phyloP scores from a whole-genome alignment of 1,140 invertebrate genomes.

The Chionoecetes opilio region DNA sequence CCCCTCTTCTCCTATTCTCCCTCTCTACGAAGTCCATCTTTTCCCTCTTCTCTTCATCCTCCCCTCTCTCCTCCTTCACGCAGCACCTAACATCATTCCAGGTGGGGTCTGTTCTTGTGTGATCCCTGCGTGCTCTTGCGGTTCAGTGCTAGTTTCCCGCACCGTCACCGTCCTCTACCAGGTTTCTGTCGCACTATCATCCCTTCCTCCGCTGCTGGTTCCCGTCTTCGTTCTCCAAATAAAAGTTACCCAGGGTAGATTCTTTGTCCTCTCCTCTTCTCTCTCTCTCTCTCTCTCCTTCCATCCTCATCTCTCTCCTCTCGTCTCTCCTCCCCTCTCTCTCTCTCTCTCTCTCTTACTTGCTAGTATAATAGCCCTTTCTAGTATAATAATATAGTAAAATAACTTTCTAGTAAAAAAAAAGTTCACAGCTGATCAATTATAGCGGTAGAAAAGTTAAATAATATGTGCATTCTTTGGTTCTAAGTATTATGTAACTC shows the following conservation, averaged over 20 bases:
- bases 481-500: not conserved
- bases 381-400: no score
- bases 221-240: not conserved
- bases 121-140: not conserved
- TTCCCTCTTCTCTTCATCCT: not conserved
- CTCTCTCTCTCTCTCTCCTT: not conserved
- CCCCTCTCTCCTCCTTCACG: not conserved
- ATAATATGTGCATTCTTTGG: no score
- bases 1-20: not conserved
- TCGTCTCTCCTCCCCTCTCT: conserved; percentile 25
- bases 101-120: conserved; percentile 4
- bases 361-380: no score
- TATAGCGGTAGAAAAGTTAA: no score
- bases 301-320: not conserved
- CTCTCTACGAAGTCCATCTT: not conserved
- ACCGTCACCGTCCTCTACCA: not conserved
- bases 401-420: no score
- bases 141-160: conserved; percentile 9
- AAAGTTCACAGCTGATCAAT: no score
- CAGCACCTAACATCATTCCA: conserved; percentile 35
- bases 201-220: not conserved
- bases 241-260: not conserved
- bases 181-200: not conserved
- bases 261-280: not conserved
- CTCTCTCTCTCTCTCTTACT: conserved; percentile 24